Evolutionary conservation across 2,797 vertebrate genomes (phyloP).

Genomic region (Pantherophis alleghaniensis): DNA sequence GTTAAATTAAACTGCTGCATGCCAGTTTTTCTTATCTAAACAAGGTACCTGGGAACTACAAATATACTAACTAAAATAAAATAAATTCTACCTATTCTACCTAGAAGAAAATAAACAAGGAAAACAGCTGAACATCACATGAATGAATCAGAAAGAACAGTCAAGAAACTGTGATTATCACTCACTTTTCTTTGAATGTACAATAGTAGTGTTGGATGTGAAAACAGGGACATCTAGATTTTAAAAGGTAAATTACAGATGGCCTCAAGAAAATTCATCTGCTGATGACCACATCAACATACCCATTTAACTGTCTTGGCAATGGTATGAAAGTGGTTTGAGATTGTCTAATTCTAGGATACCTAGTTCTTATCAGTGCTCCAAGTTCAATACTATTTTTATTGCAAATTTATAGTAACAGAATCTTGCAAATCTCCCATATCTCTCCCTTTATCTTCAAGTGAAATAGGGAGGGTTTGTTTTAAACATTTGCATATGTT

Average conservation of each 20-base stretch:
- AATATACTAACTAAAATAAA: background rate
- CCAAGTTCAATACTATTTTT: background rate
- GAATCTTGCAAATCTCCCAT: background rate
- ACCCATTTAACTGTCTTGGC: background rate
- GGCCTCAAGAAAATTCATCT: background rate
- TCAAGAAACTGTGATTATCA: background rate
- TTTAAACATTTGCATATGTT: background rate
- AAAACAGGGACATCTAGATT: background rate
- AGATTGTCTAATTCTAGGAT: background rate
- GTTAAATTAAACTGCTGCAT: constrained; percentile 35
- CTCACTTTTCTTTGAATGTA: background rate
- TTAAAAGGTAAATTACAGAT: background rate
- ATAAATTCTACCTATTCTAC: too few species aligned
- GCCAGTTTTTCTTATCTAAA: background rate
- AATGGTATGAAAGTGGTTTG: background rate
- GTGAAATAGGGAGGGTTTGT: background rate
- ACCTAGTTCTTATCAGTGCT: background rate
- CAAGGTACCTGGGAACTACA: accelerated
- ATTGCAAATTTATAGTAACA: background rate
- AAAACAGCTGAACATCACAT: background rate
- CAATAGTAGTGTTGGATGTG: background rate
- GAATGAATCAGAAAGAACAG: background rate
- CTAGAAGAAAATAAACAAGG: background rate
- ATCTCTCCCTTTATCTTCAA: background rate
- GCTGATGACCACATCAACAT: background rate